Percentiles rank a stretch among this genome's conserved stretches.
Evolutionary conservation across 1,140 invertebrate genomes (phyloP).

Genomic region (Rhynchophorus ferrugineus): DNA sequence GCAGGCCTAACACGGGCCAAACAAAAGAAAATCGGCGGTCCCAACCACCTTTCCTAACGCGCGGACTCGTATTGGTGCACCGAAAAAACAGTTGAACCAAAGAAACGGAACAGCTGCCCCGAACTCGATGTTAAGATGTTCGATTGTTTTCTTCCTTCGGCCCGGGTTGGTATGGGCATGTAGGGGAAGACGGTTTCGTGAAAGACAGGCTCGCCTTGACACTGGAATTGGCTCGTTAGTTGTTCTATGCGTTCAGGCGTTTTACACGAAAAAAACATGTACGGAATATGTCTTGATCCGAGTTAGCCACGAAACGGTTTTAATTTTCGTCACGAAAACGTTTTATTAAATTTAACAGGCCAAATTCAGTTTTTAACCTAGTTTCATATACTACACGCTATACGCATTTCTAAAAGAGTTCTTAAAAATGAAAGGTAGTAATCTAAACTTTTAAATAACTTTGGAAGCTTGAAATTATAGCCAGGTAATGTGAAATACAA

Average conservation of each 20-base stretch:
- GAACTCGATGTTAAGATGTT: conserved; percentile 15
- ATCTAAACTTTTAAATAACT: too few relatives aligned
- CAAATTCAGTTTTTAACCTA: too few relatives aligned
- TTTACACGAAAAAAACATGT: neutral
- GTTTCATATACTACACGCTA: too few relatives aligned
- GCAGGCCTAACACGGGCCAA: conserved; percentile 22
- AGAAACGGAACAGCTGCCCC: conserved; percentile 21
- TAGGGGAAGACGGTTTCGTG: conserved; percentile 1
- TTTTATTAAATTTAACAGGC: too few relatives aligned
- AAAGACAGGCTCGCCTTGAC: neutral
- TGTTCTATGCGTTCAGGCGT: neutral
- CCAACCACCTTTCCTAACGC: conserved; percentile 18
- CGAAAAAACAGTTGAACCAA: conserved; percentile 23
- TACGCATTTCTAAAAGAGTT: too few relatives aligned
- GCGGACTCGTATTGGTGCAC: conserved; percentile 22
- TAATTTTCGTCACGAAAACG: too few relatives aligned
- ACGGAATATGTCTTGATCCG: neutral
- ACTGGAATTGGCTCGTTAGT: neutral
- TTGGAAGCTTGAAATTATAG: too few relatives aligned
- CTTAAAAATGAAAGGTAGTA: too few relatives aligned
- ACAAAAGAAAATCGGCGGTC: conserved; percentile 25
- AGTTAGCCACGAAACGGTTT: too few relatives aligned
- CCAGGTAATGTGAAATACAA: too few relatives aligned
- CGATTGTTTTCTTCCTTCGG: conserved; percentile 18
- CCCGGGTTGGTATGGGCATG: neutral